Conservation (phyloP, 2,888 invertebrate genomes). For the Amblyjoppa fuscipennis region DNA sequence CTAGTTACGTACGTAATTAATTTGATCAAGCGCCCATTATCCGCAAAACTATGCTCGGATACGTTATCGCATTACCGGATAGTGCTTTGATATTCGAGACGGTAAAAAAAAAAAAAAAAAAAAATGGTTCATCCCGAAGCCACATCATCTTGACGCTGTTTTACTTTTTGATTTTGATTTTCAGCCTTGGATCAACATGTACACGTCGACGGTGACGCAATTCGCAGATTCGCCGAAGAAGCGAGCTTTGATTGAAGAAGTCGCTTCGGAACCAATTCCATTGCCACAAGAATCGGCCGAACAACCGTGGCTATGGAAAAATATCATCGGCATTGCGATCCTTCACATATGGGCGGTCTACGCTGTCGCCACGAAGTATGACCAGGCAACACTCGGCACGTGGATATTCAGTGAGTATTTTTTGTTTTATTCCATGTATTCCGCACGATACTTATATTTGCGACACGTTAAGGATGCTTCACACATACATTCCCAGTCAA, state of each 20-base stretch:
- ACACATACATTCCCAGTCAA: too few relatives aligned
- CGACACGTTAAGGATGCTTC: too few relatives aligned
- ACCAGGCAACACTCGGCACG: slow-evolving; percentile 84
- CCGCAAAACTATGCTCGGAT: neutral
- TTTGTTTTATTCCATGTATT: neutral
- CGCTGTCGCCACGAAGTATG: slow-evolving; percentile 82
- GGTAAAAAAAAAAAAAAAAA: neutral
- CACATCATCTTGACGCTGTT: neutral
- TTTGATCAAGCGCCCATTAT: neutral
- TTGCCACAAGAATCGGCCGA: slow-evolving; percentile 68
- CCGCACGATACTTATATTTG: too few relatives aligned
- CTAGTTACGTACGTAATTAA: neutral
- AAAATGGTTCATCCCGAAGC: neutral
- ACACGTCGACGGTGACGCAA: slow-evolving; percentile 76
- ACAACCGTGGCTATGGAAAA: slow-evolving; percentile 88
- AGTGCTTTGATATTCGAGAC: neutral
- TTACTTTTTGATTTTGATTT: neutral
- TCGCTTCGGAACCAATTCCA: slow-evolving; percentile 63
- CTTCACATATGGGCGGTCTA: slow-evolving; percentile 86
- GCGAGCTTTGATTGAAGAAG: slow-evolving; percentile 52
- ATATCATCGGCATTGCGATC: slow-evolving; percentile 86
- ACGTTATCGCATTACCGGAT: neutral
- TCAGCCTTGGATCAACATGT: slow-evolving; percentile 65
- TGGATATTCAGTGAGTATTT: slow-evolving; percentile 88
- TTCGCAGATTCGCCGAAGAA: slow-evolving; percentile 71